Evolutionary conservation across 2,797 vertebrate genomes (phyloP), one percentile per base, ranked within the genome.

Genomic region (Acanthiza pusilla): DNA sequence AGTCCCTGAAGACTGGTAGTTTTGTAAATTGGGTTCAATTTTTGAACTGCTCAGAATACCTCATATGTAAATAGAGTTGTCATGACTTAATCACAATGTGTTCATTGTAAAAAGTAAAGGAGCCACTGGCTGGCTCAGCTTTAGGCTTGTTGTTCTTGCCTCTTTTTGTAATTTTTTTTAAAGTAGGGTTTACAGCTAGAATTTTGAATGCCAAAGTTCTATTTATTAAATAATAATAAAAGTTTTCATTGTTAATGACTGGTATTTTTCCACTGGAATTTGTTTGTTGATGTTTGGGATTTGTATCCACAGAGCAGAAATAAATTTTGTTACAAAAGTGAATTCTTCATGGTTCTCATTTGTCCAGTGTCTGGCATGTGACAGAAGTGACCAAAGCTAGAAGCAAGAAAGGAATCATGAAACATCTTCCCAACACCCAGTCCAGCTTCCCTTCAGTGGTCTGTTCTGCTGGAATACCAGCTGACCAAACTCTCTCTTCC

Each of bases 121-220:
- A 97, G 98, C 98, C 98, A 98, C 98, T 98, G 98, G 98, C 93
- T 98, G 98, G 98, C 98, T 98, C 94, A 90, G 97, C 97, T 97
- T 98, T 96, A 96, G 90, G 97, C 95, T 96, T 97, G 94, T 97
- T 94, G 93, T 97, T 97, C 95, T 98, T 96, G 98, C 98, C 98
- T 98, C 98, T 97, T 97, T 98, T 98, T 98, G 96, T 97, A 98
- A 97, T 95, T 97, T 96, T 98, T 98, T 98, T 98, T 97, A 96
- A 97, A 95, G 97, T 98, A 98, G 97, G 97, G 97, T 98, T 98
- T 98, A 98, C 98, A 99, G 98, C 98, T 99, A 98, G 98, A 98
- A 98, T 98, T 99, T 98, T 98, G 98, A 98, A 99, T 98, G 98
- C 98, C 98, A 99, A 99, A 99, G 98, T 98, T 99, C 97, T 99